phyloP scores from a whole-genome alignment of 2,113 vertebrate genomes.

The Planiliza haematocheilus region DNA sequence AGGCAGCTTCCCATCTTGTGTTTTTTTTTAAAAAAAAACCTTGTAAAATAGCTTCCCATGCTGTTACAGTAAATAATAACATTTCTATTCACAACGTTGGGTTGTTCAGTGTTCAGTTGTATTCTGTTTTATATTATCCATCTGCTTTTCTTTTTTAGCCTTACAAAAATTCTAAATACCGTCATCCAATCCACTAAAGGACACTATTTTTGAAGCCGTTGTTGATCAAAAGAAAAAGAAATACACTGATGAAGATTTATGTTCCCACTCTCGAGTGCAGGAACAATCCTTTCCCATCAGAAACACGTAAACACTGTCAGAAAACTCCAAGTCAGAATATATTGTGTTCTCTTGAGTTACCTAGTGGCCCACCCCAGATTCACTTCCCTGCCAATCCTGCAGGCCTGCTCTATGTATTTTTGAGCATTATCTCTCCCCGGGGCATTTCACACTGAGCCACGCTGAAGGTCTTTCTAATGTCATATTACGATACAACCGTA shows the following conservation, averaged over 20 bases:
- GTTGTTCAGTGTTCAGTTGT: background rate
- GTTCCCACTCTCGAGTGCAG: slow-evolving; percentile 47
- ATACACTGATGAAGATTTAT: slow-evolving; percentile 71
- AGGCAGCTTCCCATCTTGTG: too few relatives aligned
- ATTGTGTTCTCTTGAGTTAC: slow-evolving; percentile 62
- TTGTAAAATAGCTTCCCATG: too few relatives aligned
- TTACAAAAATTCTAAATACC: slow-evolving; percentile 22
- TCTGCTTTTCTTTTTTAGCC: slow-evolving; percentile 6
- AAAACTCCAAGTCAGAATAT: slow-evolving; percentile 50
- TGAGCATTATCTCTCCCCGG: slow-evolving; percentile 50
- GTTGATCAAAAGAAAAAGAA: slow-evolving; percentile 63
- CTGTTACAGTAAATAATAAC: background rate
- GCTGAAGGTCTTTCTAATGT: slow-evolving; percentile 67
- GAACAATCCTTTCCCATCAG: slow-evolving; percentile 67
- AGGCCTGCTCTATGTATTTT: slow-evolving; percentile 75
- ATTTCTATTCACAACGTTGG: background rate
- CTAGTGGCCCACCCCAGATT: slow-evolving; percentile 57
- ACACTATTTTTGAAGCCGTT: slow-evolving; percentile 40
- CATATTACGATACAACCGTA: slow-evolving; percentile 37
- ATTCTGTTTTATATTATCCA: slow-evolving; percentile 42
- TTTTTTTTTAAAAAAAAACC: too few relatives aligned
- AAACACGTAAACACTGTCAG: slow-evolving; percentile 71
- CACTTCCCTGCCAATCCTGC: slow-evolving; percentile 60
- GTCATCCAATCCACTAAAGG: slow-evolving; percentile 26
- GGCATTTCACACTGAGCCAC: slow-evolving; percentile 48